These are phyloP conservation scores for Cheilosia urbana DNA, from an alignment of 2,888 invertebrate species.

Conservation along the genomic window DNA sequence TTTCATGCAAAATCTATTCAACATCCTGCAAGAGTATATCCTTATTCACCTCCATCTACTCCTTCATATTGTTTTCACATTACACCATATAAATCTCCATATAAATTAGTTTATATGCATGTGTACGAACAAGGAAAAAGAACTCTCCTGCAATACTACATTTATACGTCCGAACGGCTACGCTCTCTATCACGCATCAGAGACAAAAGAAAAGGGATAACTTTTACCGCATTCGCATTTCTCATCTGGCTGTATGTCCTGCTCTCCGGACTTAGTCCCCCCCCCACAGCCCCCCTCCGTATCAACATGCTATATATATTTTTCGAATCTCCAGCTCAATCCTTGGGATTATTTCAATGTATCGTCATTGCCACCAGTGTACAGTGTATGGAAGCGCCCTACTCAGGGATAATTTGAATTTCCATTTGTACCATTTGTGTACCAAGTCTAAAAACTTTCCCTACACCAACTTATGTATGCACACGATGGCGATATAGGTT, in stretches of 20 bases:
- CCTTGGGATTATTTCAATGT: constrained; percentile 70
- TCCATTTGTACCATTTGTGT: constrained; percentile 72
- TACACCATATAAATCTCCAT: constrained; percentile 71
- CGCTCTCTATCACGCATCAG: constrained; percentile 55
- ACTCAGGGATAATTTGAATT: constrained; percentile 69
- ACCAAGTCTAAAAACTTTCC: constrained; percentile 67
- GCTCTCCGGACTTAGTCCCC: constrained; percentile 23
- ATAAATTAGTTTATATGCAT: constrained; percentile 64
- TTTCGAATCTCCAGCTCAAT: constrained; percentile 59
- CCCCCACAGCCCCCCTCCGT: neutral
- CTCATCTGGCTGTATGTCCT: constrained; percentile 54
- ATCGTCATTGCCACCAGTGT: constrained; percentile 42
- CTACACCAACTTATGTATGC: constrained; percentile 25
- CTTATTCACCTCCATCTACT: neutral
- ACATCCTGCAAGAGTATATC: constrained; percentile 23
- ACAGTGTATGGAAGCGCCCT: constrained; percentile 15
- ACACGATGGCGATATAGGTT: constrained; percentile 1
- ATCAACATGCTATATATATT: constrained; percentile 29
- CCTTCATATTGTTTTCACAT: constrained; percentile 68
- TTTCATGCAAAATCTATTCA: constrained; percentile 66
- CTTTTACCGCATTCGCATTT: constrained; percentile 67
- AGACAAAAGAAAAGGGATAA: constrained; percentile 62
- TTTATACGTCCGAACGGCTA: constrained; percentile 20
- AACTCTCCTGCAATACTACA: constrained; percentile 34
- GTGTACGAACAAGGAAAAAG: constrained; percentile 12